Evolutionary conservation across 2,888 invertebrate genomes (phyloP), one percentile per base, ranked within the genome.

Genomic region (Cremastobaeus sp.): DNA sequence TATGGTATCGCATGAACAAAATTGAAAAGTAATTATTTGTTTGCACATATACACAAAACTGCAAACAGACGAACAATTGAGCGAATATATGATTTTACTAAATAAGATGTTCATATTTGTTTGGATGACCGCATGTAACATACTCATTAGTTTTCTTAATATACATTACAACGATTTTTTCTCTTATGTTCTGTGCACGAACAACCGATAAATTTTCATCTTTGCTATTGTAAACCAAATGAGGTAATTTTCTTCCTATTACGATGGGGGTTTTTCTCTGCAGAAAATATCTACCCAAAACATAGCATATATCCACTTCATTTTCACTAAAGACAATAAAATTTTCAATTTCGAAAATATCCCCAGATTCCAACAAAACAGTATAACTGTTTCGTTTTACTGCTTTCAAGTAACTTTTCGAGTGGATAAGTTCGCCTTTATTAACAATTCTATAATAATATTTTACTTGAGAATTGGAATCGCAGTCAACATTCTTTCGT

Each of bases 341-440:
- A 1, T 1, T 45, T 64, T 43, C 25, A 5, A 64, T 64, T 32
- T 64, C 64, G 14, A 64, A 64, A 34, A 64, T 28, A 9, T 64
- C 64, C 0, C 32, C 17, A 3, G 12, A 12, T n/a, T 28, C 21
- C 9, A 50, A 50, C 2, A 62, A 20, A n/a, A 60, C 62, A 20
- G 62, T 39, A 15, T 17, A 62, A 48, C 41, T 62, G 17, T 62
- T 62, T 28, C 50, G 39, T 50, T 62, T 62, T 4, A 12, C 3
- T 6, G 43, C 41, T 35, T 62, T 50, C 15, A 6, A 4, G 18
- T 62, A 62, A 3, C 14, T 1, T 32, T 18, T 20, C 1, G 62
- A 62, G 17, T 62, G 50, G 2, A 62, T 15, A 1, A 62, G 41
- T 62, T 62, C 62, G 15, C 25, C 34, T 14, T n/a, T 9, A 12